Percentiles rank a stretch among this genome's conserved stretches.
Conservation (phyloP, 1,140 invertebrate species). For the Zaprionus vittiger region DNA sequence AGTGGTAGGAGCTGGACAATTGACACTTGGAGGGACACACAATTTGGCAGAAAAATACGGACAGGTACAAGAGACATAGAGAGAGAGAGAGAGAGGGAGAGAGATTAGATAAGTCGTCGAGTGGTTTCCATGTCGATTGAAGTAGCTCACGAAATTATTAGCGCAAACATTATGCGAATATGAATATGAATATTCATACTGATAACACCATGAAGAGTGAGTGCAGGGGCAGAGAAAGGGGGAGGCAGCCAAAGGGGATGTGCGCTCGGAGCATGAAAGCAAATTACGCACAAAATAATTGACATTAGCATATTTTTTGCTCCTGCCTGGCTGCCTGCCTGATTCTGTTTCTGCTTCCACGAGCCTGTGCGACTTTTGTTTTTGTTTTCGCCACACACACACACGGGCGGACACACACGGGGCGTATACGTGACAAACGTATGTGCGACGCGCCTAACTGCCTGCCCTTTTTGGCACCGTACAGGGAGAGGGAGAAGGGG, state of each 20-base stretch:
- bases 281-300: constrained; percentile 82
- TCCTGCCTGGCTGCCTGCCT: constrained; percentile 12
- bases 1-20: neutral
- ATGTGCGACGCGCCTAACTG: constrained; percentile 41
- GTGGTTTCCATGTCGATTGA: constrained; percentile 36
- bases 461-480: constrained; percentile 1
- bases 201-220: neutral
- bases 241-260: constrained; percentile 1
- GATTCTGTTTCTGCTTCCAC: too few relatives aligned
- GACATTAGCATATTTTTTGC: constrained; percentile 78
- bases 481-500: too few relatives aligned
- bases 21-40: constrained; percentile 5
- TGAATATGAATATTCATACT: constrained; percentile 67
- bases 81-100: neutral
- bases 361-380: neutral
- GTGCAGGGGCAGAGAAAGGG: neutral
- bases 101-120: constrained; percentile 70
- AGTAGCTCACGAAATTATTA: constrained; percentile 46
- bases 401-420: constrained; percentile 34
- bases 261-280: constrained; percentile 73
- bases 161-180: constrained; percentile 35
- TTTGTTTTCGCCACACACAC: neutral
- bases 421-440: constrained; percentile 65
- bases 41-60: constrained; percentile 20
- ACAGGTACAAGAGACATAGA: constrained; percentile 17